These are phyloP conservation scores for Mesaphorura yosii DNA, from an alignment of 1,140 invertebrate species.

Conservation along the genomic window DNA sequence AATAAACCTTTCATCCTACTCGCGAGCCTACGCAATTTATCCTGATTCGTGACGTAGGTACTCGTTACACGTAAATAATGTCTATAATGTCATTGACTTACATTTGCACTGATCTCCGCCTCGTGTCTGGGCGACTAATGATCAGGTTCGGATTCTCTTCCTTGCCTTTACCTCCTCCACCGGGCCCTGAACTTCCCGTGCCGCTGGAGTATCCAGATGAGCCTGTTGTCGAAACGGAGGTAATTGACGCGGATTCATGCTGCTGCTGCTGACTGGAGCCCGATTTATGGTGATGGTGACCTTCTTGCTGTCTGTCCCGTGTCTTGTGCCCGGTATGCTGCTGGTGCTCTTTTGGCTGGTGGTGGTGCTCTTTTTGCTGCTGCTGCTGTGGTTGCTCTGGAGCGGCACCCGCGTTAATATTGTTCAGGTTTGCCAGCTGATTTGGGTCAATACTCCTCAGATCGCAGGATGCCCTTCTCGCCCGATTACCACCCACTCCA, in stretches of 20 bases:
- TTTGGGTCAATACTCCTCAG: conserved; percentile 21
- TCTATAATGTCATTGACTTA: too few species aligned
- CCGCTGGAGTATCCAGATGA: not conserved
- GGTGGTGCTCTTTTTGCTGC: not conserved
- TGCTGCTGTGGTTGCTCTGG: not conserved
- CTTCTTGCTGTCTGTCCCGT: not conserved
- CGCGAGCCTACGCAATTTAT: too few species aligned
- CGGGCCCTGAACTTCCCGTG: not conserved
- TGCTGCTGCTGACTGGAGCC: not conserved
- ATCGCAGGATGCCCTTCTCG: conserved; percentile 29
- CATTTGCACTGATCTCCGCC: conserved; percentile 32
- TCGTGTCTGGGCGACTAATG: conserved; percentile 25
- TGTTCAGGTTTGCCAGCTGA: conserved; percentile 22
- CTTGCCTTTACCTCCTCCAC: conserved; percentile 13
- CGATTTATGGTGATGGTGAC: not conserved
- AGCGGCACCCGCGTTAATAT: conserved; percentile 9
- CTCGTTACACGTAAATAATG: too few species aligned
- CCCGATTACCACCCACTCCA: conserved; percentile 22
- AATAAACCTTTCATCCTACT: too few species aligned
- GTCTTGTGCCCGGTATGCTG: not conserved
- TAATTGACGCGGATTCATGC: not conserved
- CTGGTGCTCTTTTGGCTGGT: not conserved
- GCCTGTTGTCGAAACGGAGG: conserved; percentile 7
- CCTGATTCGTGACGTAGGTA: too few species aligned
- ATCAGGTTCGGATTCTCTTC: conserved; percentile 17